Evolutionary conservation across 2,113 vertebrate genomes (phyloP), one percentile per base, ranked within the genome.

Genomic region (Pangasianodon gigas): DNA sequence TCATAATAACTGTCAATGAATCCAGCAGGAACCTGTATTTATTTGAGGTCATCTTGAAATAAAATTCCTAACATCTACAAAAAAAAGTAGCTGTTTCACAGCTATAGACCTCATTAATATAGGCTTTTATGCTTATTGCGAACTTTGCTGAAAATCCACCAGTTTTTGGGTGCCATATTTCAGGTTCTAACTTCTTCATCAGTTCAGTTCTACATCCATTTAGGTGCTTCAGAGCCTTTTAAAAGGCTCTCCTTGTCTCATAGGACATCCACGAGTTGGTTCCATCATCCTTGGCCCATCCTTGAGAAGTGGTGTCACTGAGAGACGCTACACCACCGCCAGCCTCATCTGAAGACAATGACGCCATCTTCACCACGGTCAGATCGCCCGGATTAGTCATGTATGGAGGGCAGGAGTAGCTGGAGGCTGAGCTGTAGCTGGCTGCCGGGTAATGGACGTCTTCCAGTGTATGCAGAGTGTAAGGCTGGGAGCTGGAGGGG

Each of bases 241-340:
- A 97, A 0, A 96, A 97, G 90, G 95, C 94, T 95, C 96, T 95
- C 85, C 94, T 92, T 11, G 95, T 94, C 84, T 97, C 97, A 0
- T 96, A 97, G 0, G 95, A 51, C 37, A 96, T 95, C 97, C 97
- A 97, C 16, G 92, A 84, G 46, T 94, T 80, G 85, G 82, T 93
- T 44, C 91, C 94, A 2, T 97, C 97, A 87, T 97, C 97, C 90
- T 96, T 97, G 0, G 93, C 88, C 97, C 97, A 97, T 51, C 94
- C 85, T 82, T 86, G 89, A 51, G 74, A 62, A 8, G 95, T 85
- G 0, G 97, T 95, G 0, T 96, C 95, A 26, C 96, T 94, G 54
- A 94, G 37, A 0, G 91, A 11, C 0, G 95, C 95, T 0, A 89
- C 51, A 18, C 87, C 90, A 24, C 93, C 46, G 10, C 92, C 90